phyloP scores from a whole-genome alignment of 2,797 vertebrate genomes.

The Saguinus oedipus region DNA sequence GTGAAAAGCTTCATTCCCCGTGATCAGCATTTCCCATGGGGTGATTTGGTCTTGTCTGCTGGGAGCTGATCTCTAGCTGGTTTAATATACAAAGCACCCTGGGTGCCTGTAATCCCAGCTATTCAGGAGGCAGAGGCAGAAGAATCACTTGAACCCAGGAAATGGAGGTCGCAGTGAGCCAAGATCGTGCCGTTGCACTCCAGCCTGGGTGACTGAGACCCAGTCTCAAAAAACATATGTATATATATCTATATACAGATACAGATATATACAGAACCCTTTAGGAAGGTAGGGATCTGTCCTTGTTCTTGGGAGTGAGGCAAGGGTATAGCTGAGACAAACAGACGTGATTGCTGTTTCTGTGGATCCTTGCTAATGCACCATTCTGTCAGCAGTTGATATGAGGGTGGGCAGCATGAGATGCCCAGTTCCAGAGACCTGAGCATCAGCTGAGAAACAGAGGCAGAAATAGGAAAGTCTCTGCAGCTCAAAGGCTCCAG shows the following conservation, averaged over 20 bases:
- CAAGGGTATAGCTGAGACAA: not conserved
- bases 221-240: accelerated
- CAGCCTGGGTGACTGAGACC: too few species aligned
- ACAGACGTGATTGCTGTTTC: not conserved
- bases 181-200: not conserved
- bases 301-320: not conserved
- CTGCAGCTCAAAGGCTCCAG: not conserved
- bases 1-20: not conserved
- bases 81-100: not conserved
- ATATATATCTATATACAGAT: too few species aligned
- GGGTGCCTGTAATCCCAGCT: not conserved
- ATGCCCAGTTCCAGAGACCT: not conserved
- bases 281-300: not conserved
- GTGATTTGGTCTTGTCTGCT: not conserved
- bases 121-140: not conserved
- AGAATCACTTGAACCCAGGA: not conserved
- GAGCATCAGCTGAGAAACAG: not conserved
- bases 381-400: not conserved
- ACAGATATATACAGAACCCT: not conserved
- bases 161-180: not conserved
- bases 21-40: not conserved
- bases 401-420: not conserved
- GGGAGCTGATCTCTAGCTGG: not conserved
- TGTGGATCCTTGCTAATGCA: not conserved
- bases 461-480: not conserved